These are phyloP conservation scores for Diorhabda sublineata DNA, from an alignment of 1,140 invertebrate species.

Conservation along the genomic window DNA sequence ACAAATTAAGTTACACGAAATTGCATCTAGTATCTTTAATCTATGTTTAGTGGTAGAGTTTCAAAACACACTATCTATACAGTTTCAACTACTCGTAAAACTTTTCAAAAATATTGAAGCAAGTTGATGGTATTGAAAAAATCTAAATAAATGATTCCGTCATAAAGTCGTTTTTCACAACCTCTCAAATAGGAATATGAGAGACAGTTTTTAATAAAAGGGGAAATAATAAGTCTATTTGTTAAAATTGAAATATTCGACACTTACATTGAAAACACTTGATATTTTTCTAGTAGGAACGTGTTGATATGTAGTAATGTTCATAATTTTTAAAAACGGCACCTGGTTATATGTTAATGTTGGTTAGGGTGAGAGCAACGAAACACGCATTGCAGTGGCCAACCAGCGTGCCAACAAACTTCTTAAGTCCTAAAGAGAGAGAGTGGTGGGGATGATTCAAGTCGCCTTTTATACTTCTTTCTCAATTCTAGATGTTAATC, in stretches of 20 bases:
- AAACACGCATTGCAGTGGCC: conserved; percentile 74
- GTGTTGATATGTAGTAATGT: not conserved
- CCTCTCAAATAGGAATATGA: too few species aligned
- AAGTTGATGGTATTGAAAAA: too few species aligned
- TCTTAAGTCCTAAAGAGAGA: conserved; percentile 60
- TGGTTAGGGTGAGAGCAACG: conserved; percentile 72
- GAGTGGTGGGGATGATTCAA: conserved; percentile 24
- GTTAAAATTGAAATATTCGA: too few species aligned
- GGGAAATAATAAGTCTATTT: not conserved
- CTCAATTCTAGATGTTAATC: conserved; percentile 42
- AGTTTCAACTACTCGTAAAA: too few species aligned
- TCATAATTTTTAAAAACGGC: not conserved
- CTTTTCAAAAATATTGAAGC: too few species aligned
- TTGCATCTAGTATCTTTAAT: too few species aligned
- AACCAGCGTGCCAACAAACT: conserved; percentile 76
- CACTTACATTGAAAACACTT: too few species aligned
- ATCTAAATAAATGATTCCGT: too few species aligned
- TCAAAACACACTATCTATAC: too few species aligned
- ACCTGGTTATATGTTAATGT: conserved; percentile 20
- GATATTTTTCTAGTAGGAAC: not conserved
- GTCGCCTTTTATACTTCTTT: conserved; percentile 42
- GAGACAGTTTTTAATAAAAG: not conserved
- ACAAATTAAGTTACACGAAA: too few species aligned
- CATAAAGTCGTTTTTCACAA: too few species aligned
- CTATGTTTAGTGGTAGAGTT: too few species aligned